phyloP scores from a whole-genome alignment of 2,888 invertebrate genomes.

The Scaptomyza cyrtandrae region DNA sequence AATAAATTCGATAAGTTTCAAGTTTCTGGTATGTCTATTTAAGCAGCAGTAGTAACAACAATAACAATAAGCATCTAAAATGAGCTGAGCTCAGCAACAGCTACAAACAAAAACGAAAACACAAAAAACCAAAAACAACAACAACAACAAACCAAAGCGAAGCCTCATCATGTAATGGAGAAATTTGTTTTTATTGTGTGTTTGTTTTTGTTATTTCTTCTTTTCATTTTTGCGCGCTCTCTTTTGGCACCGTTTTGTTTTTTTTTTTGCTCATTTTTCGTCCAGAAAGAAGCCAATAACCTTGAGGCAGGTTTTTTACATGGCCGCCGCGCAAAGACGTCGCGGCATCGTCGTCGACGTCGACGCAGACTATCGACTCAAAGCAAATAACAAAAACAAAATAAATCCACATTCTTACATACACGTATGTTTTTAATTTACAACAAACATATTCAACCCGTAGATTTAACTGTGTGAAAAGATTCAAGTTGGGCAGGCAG shows the following conservation, averaged over 20 bases:
- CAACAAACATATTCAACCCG: no score
- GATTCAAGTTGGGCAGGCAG: no score
- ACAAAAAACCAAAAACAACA: constrained; percentile 14
- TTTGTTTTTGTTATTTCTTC: constrained; percentile 20
- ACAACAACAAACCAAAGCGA: constrained; percentile 36
- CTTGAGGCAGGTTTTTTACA: constrained; percentile 79
- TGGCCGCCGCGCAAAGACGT: constrained; percentile 36
- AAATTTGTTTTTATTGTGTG: constrained; percentile 53
- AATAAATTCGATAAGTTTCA: no score
- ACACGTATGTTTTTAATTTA: no score
- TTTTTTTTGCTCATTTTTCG: constrained; percentile 36
- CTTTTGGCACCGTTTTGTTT: constrained; percentile 40
- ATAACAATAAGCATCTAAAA: constrained; percentile 27
- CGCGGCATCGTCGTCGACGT: constrained; percentile 3
- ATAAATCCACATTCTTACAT: no score
- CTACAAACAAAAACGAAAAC: constrained; percentile 20
- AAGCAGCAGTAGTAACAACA: constrained; percentile 15
- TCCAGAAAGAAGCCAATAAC: constrained; percentile 70
- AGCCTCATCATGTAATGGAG: constrained; percentile 70
- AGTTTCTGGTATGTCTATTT: no score
- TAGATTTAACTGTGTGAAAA: no score
- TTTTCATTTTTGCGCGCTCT: constrained; percentile 26
- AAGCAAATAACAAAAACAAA: constrained; percentile 11
- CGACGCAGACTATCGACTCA: constrained; percentile 10
- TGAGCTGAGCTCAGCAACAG: constrained; percentile 56